These are phyloP conservation scores for Dicentrarchus labrax DNA, from an alignment of 2,113 vertebrate genomes.

Conservation along the genomic window DNA sequence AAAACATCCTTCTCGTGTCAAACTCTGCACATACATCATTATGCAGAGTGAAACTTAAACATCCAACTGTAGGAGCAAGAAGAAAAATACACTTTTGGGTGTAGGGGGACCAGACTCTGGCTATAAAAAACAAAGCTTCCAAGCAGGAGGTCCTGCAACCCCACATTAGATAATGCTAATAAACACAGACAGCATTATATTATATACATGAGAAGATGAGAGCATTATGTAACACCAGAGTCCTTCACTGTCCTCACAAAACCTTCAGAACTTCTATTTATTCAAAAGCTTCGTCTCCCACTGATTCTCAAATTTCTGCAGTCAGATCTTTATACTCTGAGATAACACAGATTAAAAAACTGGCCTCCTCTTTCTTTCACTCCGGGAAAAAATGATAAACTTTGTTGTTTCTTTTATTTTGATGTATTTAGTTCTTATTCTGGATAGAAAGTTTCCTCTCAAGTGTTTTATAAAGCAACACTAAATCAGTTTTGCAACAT, in stretches of 20 bases:
- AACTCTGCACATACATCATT: too few relatives aligned
- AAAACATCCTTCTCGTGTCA: too few relatives aligned
- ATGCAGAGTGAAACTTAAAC: too few relatives aligned
- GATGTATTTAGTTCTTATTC: constrained; percentile 31
- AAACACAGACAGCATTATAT: constrained; percentile 5
- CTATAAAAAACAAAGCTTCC: background rate
- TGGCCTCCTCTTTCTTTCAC: background rate
- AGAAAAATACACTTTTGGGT: too few relatives aligned
- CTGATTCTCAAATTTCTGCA: constrained; percentile 15
- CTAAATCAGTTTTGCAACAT: background rate
- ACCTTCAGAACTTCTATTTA: constrained; percentile 30
- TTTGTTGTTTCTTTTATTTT: constrained; percentile 16
- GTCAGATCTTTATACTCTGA: constrained; percentile 1
- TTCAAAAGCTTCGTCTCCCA: constrained; percentile 16
- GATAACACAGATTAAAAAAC: background rate
- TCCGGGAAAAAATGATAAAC: background rate
- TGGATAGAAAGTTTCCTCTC: background rate
- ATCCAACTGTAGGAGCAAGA: too few relatives aligned
- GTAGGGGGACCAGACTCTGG: background rate
- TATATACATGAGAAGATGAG: constrained; percentile 14
- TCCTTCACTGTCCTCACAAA: constrained; percentile 32
- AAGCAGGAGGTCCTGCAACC: background rate
- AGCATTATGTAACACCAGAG: constrained; percentile 21
- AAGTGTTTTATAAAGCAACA: constrained; percentile 2
- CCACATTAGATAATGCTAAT: constrained; percentile 11